These are phyloP conservation scores for Pilophorus perplexus DNA, from an alignment of 2,888 invertebrate genomes.

Conservation along the genomic window DNA sequence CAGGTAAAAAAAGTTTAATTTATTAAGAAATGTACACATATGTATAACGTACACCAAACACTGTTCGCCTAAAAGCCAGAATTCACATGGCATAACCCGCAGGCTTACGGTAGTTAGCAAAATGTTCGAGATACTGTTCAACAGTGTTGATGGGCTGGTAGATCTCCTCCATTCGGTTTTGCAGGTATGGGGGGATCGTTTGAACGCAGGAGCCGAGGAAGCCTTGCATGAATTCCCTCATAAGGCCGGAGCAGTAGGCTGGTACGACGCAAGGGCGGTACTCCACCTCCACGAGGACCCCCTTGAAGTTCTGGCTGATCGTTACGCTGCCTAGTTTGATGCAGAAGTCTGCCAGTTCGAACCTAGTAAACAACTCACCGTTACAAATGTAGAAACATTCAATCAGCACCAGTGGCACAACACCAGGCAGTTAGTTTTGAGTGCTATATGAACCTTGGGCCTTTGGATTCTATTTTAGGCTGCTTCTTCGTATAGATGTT, in stretches of 20 bases:
- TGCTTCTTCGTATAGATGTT: slow-evolving; percentile 87
- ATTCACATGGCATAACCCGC: slow-evolving; percentile 41
- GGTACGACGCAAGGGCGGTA: slow-evolving; percentile 88
- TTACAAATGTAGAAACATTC: too few species aligned
- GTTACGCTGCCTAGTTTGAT: slow-evolving; percentile 91
- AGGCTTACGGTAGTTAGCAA: slow-evolving; percentile 78
- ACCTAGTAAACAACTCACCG: too few species aligned
- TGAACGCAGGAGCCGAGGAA: slow-evolving; percentile 76
- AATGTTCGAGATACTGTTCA: slow-evolving; percentile 91
- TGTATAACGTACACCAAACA: too few species aligned
- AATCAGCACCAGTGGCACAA: too few species aligned
- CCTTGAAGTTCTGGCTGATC: slow-evolving; percentile 90
- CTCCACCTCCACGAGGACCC: slow-evolving; percentile 89
- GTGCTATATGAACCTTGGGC: too few species aligned
- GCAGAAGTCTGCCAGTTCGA: slow-evolving; percentile 87
- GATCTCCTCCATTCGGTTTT: slow-evolving; percentile 73
- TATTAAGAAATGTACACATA: too few species aligned
- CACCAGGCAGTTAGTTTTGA: too few species aligned
- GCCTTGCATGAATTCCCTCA: slow-evolving; percentile 90
- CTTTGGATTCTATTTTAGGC: slow-evolving; percentile 83
- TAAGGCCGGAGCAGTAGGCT: slow-evolving; percentile 84
- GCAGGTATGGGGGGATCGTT: slow-evolving; percentile 70
- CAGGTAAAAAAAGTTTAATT: too few species aligned
- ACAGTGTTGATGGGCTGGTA: slow-evolving; percentile 90
- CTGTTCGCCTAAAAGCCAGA: too few species aligned